Conservation (phyloP, 2,888 invertebrate species). For the Epistrophe eligans region DNA sequence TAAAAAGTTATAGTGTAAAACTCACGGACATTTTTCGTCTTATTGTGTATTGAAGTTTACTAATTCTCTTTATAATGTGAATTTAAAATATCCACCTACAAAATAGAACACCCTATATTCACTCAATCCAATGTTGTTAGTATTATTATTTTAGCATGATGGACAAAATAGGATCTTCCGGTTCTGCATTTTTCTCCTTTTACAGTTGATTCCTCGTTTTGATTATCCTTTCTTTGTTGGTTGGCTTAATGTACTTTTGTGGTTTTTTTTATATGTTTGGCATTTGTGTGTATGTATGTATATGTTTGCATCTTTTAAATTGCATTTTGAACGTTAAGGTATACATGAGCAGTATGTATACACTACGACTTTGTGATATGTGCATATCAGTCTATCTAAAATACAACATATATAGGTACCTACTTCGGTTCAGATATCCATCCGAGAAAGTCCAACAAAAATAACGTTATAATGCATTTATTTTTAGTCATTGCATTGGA, state of each 20-base stretch:
- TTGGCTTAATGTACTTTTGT: slow-evolving; percentile 65
- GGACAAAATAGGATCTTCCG: slow-evolving; percentile 31
- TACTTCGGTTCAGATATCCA: neutral
- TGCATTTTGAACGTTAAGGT: slow-evolving; percentile 31
- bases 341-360: no score
- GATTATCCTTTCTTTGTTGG: slow-evolving; percentile 52
- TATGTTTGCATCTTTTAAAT: slow-evolving; percentile 42
- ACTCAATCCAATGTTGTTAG: neutral
- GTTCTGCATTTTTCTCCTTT: slow-evolving; percentile 29
- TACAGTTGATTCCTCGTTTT: slow-evolving; percentile 58
- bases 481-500: no score
- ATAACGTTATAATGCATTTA: no score
- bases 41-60: no score
- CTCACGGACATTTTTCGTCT: no score
- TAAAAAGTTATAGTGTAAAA: no score
- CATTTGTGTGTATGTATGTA: neutral
- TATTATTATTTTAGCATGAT: slow-evolving; percentile 13
- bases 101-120: slow-evolving; percentile 4
- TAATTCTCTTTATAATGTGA: no score
- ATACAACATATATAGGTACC: neutral
- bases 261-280: slow-evolving; percentile 28
- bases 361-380: no score
- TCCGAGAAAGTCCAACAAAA: no score
- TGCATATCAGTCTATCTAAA: no score
- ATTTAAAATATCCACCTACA: neutral